phyloP scores from a whole-genome alignment of 1,140 invertebrate species.

The Drosophila pallidifrons region DNA sequence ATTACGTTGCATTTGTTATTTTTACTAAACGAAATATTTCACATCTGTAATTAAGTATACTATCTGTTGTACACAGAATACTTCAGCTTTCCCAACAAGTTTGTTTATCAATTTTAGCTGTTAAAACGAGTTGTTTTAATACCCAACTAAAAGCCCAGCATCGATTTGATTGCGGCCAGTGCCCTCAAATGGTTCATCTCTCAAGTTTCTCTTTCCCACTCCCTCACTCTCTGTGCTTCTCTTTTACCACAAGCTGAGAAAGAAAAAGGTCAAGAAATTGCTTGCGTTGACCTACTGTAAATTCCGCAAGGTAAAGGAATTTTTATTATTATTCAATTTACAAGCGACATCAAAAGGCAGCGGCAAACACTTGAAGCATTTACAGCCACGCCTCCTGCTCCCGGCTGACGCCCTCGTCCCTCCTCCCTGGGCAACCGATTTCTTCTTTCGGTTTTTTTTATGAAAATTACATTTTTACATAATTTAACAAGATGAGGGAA shows the following conservation, averaged over 20 bases:
- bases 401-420: too few relatives aligned
- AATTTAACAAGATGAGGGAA: conserved; percentile 59
- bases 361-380: conserved; percentile 50
- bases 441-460: conserved; percentile 25
- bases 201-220: neutral
- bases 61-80: too few relatives aligned
- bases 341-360: conserved; percentile 64
- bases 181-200: neutral
- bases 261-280: conserved; percentile 37
- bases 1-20: too few relatives aligned
- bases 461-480: conserved; percentile 75
- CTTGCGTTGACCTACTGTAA: conserved; percentile 25
- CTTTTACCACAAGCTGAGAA: neutral
- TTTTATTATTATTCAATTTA: conserved; percentile 76
- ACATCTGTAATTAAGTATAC: too few relatives aligned
- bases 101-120: neutral
- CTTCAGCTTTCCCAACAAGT: neutral
- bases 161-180: neutral
- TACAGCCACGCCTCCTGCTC: conserved; percentile 32
- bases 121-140: neutral
- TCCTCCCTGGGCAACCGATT: neutral
- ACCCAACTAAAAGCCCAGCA: neutral
- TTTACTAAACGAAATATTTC: too few relatives aligned
- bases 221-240: neutral
- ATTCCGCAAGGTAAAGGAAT: conserved; percentile 25